Percentiles rank a stretch among this genome's conserved stretches.
These are phyloP conservation scores for Siniperca chuatsi DNA, from an alignment of 2,113 vertebrate species.

Conservation along the genomic window DNA sequence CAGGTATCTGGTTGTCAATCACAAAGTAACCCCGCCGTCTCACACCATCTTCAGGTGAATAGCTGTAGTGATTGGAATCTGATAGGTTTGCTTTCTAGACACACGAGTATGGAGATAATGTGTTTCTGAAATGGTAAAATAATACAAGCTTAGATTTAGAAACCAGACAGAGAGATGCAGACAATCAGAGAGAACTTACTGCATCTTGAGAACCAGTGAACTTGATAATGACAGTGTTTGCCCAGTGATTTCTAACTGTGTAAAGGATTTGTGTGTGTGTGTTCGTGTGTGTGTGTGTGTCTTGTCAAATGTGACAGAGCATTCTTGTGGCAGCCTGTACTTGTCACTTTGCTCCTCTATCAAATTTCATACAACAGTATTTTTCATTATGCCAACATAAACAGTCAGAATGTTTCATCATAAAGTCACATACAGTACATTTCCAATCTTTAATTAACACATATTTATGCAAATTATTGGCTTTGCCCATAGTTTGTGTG, in stretches of 20 bases:
- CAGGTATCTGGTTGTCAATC: not conserved
- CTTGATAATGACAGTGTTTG: conserved; percentile 22
- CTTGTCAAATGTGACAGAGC: not conserved
- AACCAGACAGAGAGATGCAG: not conserved
- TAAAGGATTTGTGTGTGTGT: not conserved
- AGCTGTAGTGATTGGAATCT: not conserved
- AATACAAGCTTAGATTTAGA: conserved; percentile 1
- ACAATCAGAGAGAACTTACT: conserved; percentile 1
- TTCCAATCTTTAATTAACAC: not conserved
- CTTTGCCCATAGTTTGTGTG: too few species aligned
- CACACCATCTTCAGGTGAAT: not conserved
- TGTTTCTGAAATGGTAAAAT: conserved; percentile 13
- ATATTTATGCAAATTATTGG: not conserved
- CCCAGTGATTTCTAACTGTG: conserved; percentile 4
- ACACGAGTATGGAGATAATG: not conserved
- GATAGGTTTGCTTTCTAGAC: not conserved
- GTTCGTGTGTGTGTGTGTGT: not conserved
- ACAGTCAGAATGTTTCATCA: not conserved
- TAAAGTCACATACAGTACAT: too few species aligned
- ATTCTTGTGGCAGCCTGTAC: conserved; percentile 12
- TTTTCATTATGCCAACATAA: not conserved
- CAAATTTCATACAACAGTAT: not conserved
- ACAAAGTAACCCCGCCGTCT: not conserved
- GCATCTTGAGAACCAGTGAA: conserved; percentile 16
- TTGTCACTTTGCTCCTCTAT: not conserved